Base-by-base conservation (phyloP, 2,797 vertebrate genomes). In the Sebastes matsubarae region DNA sequence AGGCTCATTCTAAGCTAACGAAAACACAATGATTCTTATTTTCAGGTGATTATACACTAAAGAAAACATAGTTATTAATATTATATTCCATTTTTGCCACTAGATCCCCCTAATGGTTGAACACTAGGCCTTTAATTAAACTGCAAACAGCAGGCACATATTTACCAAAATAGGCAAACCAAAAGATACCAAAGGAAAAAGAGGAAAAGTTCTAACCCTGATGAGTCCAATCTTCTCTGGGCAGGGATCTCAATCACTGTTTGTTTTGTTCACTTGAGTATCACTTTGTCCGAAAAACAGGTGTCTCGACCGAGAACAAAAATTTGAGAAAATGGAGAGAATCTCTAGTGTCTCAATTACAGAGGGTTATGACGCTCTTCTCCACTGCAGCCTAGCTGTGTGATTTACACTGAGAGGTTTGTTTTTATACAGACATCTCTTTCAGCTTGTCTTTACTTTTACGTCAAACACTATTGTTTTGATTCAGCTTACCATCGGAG, bases 401-500 rank as follows among this genome's bases (percentile, higher is more conserved):
- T 58, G 22, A 71, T 52, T 76, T 24, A 29, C 22, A 20, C 52
- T 14, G 27, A 50, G 18, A 5, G 8, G 2, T 22, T 13, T 25
- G 36, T 22, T 46, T 58, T 46, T 9, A 60, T 34, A 68, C 5
- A 32, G 32, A 27, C 2, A 4, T 22, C 2, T 69, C 1, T 61
- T 46, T 18, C 5, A 52, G 42, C 38, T 46, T 29, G 10, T 30
- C 50, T 74, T 54, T 18, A 13, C 4, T 24, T 68, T 68, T 14
- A 61, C 3, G 6, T 25, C 24, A 7, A 58, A 16, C 29, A 61
- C 60, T 30, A 0, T 30, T 42, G 55, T 29, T 36, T n/a, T 24
- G 8, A n/a, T 29, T 52, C 1, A 14, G 68, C 97, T 55, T 93
- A 99, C 99, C 99, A 2, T 99, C 97, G 10, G 96, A 95, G 94